These are phyloP conservation scores for Hiodon tergisus DNA, from an alignment of 2,113 vertebrate genomes.

Conservation along the genomic window DNA sequence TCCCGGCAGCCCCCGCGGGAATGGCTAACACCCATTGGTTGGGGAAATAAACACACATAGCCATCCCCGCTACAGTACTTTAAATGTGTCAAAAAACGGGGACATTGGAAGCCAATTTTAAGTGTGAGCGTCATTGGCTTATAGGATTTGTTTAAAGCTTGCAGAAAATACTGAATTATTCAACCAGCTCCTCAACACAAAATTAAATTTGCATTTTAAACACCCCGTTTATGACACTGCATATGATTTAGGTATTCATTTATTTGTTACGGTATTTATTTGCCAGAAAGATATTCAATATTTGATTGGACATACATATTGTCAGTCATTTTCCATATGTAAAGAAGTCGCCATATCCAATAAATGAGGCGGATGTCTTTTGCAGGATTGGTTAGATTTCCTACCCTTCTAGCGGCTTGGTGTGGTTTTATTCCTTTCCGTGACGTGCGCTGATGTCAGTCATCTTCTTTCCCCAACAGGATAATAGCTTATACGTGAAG, in stretches of 20 bases:
- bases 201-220: not conserved
- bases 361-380: not conserved
- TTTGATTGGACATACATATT: not conserved
- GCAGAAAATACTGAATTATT: not conserved
- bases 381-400: not conserved
- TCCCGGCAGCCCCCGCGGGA: too few species aligned
- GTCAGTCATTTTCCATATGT: constrained; percentile 11
- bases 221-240: not conserved
- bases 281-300: not conserved
- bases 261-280: too few species aligned
- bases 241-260: not conserved
- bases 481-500: not conserved
- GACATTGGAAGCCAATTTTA: too few species aligned
- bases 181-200: not conserved
- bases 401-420: not conserved
- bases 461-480: constrained; percentile 8
- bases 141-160: not conserved
- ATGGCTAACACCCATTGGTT: too few species aligned
- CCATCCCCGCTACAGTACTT: too few species aligned
- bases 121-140: too few species aligned
- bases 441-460: constrained; percentile 31
- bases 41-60: too few species aligned
- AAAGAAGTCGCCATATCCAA: not conserved
- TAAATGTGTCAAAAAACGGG: too few species aligned
- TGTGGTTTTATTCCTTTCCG: not conserved